phyloP scores from a whole-genome alignment of 2,797 vertebrate species.

The Yasuhikotakia modesta region DNA sequence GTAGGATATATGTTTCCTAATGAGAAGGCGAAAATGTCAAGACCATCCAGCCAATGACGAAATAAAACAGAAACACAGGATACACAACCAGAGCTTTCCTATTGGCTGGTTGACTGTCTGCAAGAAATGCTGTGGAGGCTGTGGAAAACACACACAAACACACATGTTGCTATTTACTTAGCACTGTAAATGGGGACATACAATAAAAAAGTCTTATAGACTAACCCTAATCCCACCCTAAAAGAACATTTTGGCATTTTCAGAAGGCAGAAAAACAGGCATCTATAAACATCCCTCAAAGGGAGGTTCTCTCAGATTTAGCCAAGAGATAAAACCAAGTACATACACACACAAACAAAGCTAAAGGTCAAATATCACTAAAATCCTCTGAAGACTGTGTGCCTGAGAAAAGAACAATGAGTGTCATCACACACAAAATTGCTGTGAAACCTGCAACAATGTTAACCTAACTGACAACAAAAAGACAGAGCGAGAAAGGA shows the following conservation, averaged over 20 bases:
- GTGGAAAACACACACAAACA: slow-evolving; percentile 31
- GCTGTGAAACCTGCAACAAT: neutral
- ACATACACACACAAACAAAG: slow-evolving; percentile 17
- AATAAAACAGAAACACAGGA: slow-evolving; percentile 97
- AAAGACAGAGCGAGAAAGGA: neutral
- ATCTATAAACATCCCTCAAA: neutral
- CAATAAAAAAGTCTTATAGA: neutral
- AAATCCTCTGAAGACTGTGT: neutral
- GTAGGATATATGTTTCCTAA: slow-evolving; percentile 39
- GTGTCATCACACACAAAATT: neutral
- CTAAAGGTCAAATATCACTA: neutral
- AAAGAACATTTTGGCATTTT: neutral
- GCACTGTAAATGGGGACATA: neutral
- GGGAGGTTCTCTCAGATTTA: neutral
- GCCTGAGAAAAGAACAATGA: neutral
- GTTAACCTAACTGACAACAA: neutral
- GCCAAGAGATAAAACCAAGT: neutral
- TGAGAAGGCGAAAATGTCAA: slow-evolving; percentile 85
- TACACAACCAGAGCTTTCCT: slow-evolving; percentile 93
- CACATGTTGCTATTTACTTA: slow-evolving; percentile 32
- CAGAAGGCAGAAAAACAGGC: neutral
- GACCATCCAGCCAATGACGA: slow-evolving; percentile 97
- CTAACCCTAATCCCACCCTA: neutral
- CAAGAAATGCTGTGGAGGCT: slow-evolving; percentile 95
- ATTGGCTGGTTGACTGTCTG: slow-evolving; percentile 91